These are phyloP conservation scores for Gobionotothen gibberifrons DNA, from an alignment of 2,797 vertebrate genomes.

Conservation along the genomic window DNA sequence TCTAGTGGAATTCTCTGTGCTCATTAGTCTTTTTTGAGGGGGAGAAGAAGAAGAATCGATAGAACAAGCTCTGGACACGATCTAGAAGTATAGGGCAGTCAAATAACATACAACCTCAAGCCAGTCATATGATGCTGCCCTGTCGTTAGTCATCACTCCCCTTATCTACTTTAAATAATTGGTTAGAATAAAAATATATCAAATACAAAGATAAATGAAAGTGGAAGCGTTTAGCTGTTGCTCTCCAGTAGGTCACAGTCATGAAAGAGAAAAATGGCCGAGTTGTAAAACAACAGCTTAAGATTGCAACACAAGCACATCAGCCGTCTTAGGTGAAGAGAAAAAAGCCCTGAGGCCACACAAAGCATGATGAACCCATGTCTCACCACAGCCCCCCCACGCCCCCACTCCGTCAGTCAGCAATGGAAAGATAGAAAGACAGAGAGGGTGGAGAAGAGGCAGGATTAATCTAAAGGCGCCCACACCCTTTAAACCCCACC, in stretches of 20 bases:
- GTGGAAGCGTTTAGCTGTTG: conserved; percentile 31
- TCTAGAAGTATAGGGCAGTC: conserved; percentile 76
- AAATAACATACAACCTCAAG: conserved; percentile 74
- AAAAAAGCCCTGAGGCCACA: conserved; percentile 68
- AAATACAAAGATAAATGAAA: conserved; percentile 54
- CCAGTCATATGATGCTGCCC: conserved; percentile 61
- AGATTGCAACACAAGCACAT: conserved; percentile 60
- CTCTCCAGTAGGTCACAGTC: conserved; percentile 58
- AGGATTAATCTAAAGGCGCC: conserved; percentile 35
- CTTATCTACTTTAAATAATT: conserved; percentile 56
- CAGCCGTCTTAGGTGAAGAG: conserved; percentile 50
- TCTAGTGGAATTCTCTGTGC: conserved; percentile 81
- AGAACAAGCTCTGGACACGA: conserved; percentile 80
- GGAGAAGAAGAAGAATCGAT: conserved; percentile 85
- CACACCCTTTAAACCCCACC: conserved; percentile 39
- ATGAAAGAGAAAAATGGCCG: conserved; percentile 65
- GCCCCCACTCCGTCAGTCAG: conserved; percentile 50
- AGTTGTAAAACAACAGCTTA: conserved; percentile 63
- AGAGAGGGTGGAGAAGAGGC: conserved; percentile 5
- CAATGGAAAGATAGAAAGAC: conserved; percentile 7
- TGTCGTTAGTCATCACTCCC: conserved; percentile 66
- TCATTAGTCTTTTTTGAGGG: conserved; percentile 87
- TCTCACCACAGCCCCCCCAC: conserved; percentile 30
- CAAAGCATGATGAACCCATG: conserved; percentile 64
- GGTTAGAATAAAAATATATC: conserved; percentile 45